Base-by-base conservation (phyloP, 2,113 vertebrate species). In the Coracopsis vasa region DNA sequence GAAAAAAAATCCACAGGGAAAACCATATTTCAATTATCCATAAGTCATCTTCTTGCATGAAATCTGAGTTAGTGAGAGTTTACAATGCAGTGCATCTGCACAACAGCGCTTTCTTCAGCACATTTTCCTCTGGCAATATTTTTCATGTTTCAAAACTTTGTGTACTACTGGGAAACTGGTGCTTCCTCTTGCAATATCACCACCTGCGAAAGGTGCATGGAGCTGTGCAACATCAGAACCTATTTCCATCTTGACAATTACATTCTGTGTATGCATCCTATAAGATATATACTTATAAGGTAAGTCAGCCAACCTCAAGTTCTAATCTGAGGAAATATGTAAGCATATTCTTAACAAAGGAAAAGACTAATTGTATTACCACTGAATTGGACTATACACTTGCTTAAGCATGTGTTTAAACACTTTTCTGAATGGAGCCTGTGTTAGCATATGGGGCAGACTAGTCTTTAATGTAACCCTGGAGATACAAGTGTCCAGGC, bases 401-500 rank as follows among this genome's bases (percentile, higher is more conserved):
- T 9, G 50, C 80, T 67, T 39, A 24, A 47, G 80, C 72, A 44
- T 14, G 29, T 67, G 75, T 51, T 78, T 16, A 37, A 74, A 71
- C 51, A 8, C 29, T 58, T 83, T 54, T n/a, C 94, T 87, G 83
- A 85, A 64, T 15, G 31, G 37, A 64, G 44, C 2, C 74, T 7
- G 31, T 17, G 58, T 37, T 61, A 74, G 71, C 42, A 53, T 45
- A 45, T 56, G 33, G 92, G 75, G 80, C 90, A 90, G 80, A 28
- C 60, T 9, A 1, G 73, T 41, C 61, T 61, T 28, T 41, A 45
- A 33, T 0, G n/a, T 47, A 74, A 90, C 80, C 75, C 90, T 84
- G 86, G 86, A 86, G 75, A 86, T 15, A 62, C 41, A 28, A 66
- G 95, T 11, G 88, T 91, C 94, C 96, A 65, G 92, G 83, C 69